These are phyloP conservation scores for Anas capensis DNA, from an alignment of 2,797 vertebrate genomes.

Conservation along the genomic window DNA sequence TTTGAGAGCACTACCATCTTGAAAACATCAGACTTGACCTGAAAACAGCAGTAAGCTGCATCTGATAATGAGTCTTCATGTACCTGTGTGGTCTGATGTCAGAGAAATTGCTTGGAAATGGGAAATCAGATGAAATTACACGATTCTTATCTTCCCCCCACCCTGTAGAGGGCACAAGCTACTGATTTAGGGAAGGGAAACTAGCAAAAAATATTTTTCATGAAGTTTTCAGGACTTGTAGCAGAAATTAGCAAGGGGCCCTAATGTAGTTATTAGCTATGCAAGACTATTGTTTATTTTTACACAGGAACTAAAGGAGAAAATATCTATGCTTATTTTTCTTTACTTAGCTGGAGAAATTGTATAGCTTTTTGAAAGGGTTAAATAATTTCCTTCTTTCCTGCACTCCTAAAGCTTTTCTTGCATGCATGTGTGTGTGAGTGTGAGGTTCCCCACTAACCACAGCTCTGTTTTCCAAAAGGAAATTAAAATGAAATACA, in stretches of 20 bases:
- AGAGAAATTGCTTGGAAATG: slow-evolving; percentile 42
- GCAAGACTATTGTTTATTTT: slow-evolving; percentile 62
- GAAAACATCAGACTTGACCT: neutral
- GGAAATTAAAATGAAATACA: slow-evolving; percentile 88
- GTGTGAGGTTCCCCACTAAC: slow-evolving; percentile 74
- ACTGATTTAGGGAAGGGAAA: slow-evolving; percentile 2
- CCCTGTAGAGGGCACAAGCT: slow-evolving; percentile 33
- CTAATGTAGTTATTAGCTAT: slow-evolving; percentile 47
- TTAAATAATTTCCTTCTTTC: slow-evolving; percentile 83
- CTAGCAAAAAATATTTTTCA: neutral
- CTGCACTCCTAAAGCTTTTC: slow-evolving; percentile 44
- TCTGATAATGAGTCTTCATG: neutral
- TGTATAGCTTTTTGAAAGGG: slow-evolving; percentile 76
- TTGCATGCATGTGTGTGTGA: neutral
- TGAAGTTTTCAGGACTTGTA: neutral
- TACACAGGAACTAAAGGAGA: slow-evolving; percentile 67
- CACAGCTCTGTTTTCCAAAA: slow-evolving; percentile 78
- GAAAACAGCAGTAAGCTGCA: neutral
- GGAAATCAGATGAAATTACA: slow-evolving; percentile 64
- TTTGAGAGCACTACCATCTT: neutral
- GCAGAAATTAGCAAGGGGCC: slow-evolving; percentile 49
- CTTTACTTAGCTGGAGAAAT: slow-evolving; percentile 69
- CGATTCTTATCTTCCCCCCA: slow-evolving; percentile 48
- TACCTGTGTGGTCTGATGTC: slow-evolving; percentile 71
- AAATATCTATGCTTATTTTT: slow-evolving; percentile 66